Percentiles rank a stretch among this genome's conserved stretches.
Evolutionary conservation across 2,888 invertebrate genomes (phyloP).

Genomic region (Gerosis bhagava): DNA sequence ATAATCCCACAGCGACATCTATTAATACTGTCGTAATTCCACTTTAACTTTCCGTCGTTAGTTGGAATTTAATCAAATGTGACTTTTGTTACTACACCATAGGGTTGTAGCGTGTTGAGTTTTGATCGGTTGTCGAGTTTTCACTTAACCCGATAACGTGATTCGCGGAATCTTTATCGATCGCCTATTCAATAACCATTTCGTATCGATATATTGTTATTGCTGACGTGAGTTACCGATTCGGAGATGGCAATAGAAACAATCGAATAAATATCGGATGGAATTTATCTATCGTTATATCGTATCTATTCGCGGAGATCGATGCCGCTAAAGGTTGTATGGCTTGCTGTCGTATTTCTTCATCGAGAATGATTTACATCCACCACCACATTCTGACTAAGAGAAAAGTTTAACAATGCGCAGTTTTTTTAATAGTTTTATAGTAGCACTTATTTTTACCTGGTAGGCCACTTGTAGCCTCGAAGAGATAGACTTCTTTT

Average conservation of each 20-base stretch:
- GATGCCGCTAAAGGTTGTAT: slow-evolving; percentile 56
- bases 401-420: slow-evolving; percentile 9
- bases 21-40: slow-evolving; percentile 41
- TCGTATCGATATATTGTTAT: slow-evolving; percentile 73
- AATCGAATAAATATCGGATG: slow-evolving; percentile 68
- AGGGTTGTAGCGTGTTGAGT: slow-evolving; percentile 1
- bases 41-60: slow-evolving; percentile 20
- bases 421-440: not conserved
- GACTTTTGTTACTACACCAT: slow-evolving; percentile 17
- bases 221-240: slow-evolving; percentile 73
- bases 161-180: slow-evolving; percentile 56
- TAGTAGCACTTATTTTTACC: not conserved
- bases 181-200: slow-evolving; percentile 68
- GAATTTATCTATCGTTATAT: slow-evolving; percentile 64
- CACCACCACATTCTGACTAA: slow-evolving; percentile 9
- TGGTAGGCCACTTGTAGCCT: too few species aligned
- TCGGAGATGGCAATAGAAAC: slow-evolving; percentile 68
- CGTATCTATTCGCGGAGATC: slow-evolving; percentile 58
- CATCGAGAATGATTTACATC: slow-evolving; percentile 9
- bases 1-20: slow-evolving; percentile 47
- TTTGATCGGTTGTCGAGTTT: slow-evolving; percentile 18
- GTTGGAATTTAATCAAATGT: slow-evolving; percentile 8
- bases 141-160: slow-evolving; percentile 48
- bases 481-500: too few species aligned
- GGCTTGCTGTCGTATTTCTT: slow-evolving; percentile 31